Evolutionary conservation across 1,140 invertebrate genomes (phyloP), one percentile per base, ranked within the genome.

Genomic region (Zophobas atratus): DNA sequence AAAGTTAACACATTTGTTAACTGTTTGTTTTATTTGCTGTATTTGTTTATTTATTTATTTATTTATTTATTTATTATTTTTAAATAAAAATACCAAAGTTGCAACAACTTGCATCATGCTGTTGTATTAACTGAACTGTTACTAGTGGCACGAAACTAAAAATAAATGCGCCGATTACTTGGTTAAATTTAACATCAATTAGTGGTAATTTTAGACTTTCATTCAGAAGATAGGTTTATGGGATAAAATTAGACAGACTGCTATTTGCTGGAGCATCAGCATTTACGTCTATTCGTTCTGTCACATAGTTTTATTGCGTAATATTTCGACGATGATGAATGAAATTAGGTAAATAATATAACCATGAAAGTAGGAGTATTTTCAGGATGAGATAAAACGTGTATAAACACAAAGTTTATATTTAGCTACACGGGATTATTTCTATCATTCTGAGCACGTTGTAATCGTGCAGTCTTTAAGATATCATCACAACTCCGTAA

Each of bases 351-450:
- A 67, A 67, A 67, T 67, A 67, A 41, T 33, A 43, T 43, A 41
- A 39, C 33, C 41, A 67, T 43, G 39, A 39, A 67, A 67, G 43
- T 67, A 67, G 32, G 43, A 41, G 41, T 67, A 8, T 39, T 63
- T 41, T 63, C 38, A 8, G 2, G 39, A 41, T 43, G 60, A 43
- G 39, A 67, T 43, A 67, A 63, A 67, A 67, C 33, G 39, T 43
- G 60, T 32, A 67, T 67, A 67, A 67, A 67, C 33, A 67, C 39
- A 20, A 51, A 67, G 60, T 43, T 63, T 67, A 67, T 48, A 67
- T 43, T 67, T 67, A 67, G 60, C 41, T n/a, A 4, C n/a, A 20
- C 2, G 49, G 49, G 43, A 46, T 46, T 46, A 51, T 51, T 51
- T n/a, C 20, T 51, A n/a, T 32, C 60, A 63, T 63, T 51, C 49